These are phyloP conservation scores for Leptopilina myrica DNA, from an alignment of 2,888 invertebrate genomes.

Conservation along the genomic window DNA sequence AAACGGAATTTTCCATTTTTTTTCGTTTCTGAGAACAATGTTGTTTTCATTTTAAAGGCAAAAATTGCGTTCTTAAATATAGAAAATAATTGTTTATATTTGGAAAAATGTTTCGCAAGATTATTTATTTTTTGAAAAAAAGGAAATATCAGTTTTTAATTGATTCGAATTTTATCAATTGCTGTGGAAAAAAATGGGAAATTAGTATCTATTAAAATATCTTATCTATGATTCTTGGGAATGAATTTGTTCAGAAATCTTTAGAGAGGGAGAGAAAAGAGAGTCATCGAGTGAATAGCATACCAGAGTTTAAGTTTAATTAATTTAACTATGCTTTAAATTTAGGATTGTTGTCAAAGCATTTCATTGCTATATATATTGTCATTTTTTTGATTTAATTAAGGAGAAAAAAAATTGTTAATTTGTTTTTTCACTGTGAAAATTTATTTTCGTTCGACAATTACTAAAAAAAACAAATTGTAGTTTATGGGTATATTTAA, in stretches of 20 bases:
- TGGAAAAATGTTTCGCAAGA: too few species aligned
- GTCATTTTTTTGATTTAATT: slow-evolving; percentile 21
- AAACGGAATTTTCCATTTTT: background rate
- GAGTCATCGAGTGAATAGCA: background rate
- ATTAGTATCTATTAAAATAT: background rate
- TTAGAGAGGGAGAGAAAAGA: background rate
- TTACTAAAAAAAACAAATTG: too few species aligned
- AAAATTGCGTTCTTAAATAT: too few species aligned
- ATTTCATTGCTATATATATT: slow-evolving; percentile 11
- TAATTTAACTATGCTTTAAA: slow-evolving; percentile 18
- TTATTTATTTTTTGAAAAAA: background rate
- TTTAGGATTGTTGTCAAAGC: slow-evolving; percentile 33
- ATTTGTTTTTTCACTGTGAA: too few species aligned
- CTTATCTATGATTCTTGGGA: background rate
- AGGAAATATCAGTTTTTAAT: background rate
- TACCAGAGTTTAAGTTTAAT: background rate
- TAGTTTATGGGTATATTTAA: background rate
- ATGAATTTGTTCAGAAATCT: slow-evolving; percentile 12
- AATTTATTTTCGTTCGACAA: too few species aligned
- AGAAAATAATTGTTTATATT: too few species aligned
- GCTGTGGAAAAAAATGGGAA: background rate
- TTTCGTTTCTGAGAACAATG: background rate
- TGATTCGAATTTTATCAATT: background rate
- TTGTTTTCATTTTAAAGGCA: background rate
- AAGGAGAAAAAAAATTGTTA: slow-evolving; percentile 1